These are phyloP conservation scores for Oreochromis tanganicae DNA, from an alignment of 2,113 vertebrate genomes.

Conservation along the genomic window DNA sequence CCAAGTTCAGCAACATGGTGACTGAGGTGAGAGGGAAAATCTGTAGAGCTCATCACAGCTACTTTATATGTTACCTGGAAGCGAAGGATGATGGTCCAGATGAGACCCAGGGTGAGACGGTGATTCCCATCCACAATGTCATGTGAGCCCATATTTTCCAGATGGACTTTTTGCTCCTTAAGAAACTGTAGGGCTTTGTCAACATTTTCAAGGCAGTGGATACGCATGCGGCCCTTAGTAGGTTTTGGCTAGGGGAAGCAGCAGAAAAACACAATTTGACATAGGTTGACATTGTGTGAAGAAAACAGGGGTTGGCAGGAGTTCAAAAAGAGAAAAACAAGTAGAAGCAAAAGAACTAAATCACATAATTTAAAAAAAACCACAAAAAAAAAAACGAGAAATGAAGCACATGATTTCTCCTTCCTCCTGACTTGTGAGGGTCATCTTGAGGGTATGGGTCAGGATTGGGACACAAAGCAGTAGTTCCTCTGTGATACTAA, in stretches of 20 bases:
- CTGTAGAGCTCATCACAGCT: background rate
- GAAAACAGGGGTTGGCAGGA: background rate
- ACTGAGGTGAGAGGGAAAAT: background rate
- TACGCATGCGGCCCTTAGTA: conserved; percentile 91
- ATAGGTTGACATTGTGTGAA: background rate
- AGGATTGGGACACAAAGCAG: background rate
- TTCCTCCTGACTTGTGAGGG: background rate
- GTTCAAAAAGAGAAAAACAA: background rate
- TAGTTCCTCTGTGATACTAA: conserved; percentile 61
- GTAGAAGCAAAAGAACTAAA: background rate
- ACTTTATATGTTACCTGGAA: conserved; percentile 78
- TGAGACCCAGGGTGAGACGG: conserved; percentile 87
- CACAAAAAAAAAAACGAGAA: background rate
- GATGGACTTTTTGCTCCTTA: conserved; percentile 90
- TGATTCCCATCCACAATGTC: conserved; percentile 94
- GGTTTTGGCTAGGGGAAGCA: conserved; percentile 78
- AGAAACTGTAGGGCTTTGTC: conserved; percentile 93
- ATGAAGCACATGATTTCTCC: background rate
- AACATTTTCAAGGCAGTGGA: conserved; percentile 92
- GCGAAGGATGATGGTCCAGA: conserved; percentile 94
- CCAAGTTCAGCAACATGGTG: background rate
- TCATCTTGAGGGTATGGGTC: background rate
- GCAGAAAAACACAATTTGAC: background rate
- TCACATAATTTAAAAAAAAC: background rate
- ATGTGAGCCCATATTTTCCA: conserved; percentile 94